Conservation (phyloP, 2,888 invertebrate genomes). For the Nemotelus pantherinus region DNA sequence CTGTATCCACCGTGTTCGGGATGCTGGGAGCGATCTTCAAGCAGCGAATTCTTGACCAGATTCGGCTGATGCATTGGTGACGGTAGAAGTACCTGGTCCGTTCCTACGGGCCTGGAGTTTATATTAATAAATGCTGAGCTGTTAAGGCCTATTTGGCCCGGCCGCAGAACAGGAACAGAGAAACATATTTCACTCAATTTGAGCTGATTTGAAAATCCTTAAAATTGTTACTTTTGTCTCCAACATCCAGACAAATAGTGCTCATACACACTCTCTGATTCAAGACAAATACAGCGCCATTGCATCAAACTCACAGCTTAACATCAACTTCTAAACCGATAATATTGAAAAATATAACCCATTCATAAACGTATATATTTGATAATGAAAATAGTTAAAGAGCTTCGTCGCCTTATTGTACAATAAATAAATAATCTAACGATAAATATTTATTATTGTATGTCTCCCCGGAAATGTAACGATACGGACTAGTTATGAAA, state of each 20-base stretch:
- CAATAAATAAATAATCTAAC: constrained; percentile 43
- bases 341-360: constrained; percentile 8
- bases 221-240: too few relatives aligned
- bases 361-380: constrained; percentile 30
- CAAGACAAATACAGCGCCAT: too few relatives aligned
- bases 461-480: background rate
- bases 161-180: background rate
- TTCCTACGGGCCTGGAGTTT: constrained; percentile 7
- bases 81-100: constrained; percentile 60
- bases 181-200: constrained; percentile 26
- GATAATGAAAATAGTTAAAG: constrained; percentile 39
- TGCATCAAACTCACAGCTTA: background rate
- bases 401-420: constrained; percentile 44
- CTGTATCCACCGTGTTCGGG: constrained; percentile 64
- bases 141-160: constrained; percentile 1
- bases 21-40: constrained; percentile 65
- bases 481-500: background rate
- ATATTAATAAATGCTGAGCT: background rate
- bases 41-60: constrained; percentile 64
- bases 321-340: background rate
- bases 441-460: constrained; percentile 24
- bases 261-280: too few relatives aligned
- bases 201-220: too few relatives aligned
- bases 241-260: too few relatives aligned
- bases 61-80: constrained; percentile 65